Base-by-base conservation (phyloP, 2,797 vertebrate species). In the Cephalopachus bancanus region DNA sequence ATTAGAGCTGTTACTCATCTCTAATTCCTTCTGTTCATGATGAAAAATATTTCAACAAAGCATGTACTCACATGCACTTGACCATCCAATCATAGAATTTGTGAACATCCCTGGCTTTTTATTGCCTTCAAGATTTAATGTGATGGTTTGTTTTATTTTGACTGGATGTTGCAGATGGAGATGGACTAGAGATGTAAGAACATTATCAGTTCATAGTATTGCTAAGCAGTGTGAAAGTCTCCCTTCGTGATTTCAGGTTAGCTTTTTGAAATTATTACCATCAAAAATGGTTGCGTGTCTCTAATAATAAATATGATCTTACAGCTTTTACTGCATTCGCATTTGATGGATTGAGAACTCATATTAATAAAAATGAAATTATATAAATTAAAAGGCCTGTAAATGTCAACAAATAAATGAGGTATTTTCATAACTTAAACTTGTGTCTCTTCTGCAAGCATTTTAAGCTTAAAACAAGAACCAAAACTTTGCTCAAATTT, bases 401-500 rank as follows among this genome's bases (percentile, higher is more conserved):
- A 95, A 96, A 95, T 90, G 80, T 97, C 94, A 94, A 93, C 81
- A 96, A 71, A 94, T 95, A 96, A 97, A 93, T 95, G 94, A 95
- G 51, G 37, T 84, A 59, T 94, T 96, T 93, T 93, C 30, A 64
- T 97, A 95, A 94, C 53, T 79, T 88, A 75, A 94, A 94, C 91
- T 80, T 55, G 7, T 89, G 26, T 89, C 15, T 95, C 51, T 64
- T 88, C 57, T 75, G 55, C 78, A 33, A 95, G 5, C 22, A 90
- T 85, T 96, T 95, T 95, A 67, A 94, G 74, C n/a, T 15, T 85
- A 93, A 97, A 87, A 53, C 76, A 81, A 94, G 60, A 89, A 80
- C 5, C 51, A 64, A 91, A 89, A 92, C 57, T 79, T 90, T 67
- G 37, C 24, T n/a, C n/a, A 62, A 65, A 95, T 86, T 69, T 76